These are phyloP conservation scores for Caenorhabditis remanei DNA, from an alignment of 1,140 invertebrate species.

Conservation along the genomic window DNA sequence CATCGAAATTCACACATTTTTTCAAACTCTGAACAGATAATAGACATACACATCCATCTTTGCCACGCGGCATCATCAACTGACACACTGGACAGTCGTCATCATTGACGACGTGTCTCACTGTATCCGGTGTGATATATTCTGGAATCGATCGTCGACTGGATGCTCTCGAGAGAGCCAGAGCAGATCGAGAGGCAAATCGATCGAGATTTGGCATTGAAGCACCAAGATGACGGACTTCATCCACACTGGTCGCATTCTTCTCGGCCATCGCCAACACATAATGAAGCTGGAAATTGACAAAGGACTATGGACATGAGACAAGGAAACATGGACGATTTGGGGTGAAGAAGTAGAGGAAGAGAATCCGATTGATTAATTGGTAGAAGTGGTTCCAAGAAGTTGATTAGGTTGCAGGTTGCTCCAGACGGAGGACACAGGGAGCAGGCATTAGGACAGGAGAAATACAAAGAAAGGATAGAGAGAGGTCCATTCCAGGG, in stretches of 20 bases:
- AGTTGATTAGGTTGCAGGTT: neutral
- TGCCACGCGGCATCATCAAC: constrained; percentile 71
- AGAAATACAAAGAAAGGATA: neutral
- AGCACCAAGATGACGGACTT: constrained; percentile 44
- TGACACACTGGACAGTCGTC: constrained; percentile 77
- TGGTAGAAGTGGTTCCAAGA: neutral
- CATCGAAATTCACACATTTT: too few species aligned
- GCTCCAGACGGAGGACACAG: neutral
- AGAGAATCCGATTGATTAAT: neutral
- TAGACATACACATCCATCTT: constrained; percentile 70
- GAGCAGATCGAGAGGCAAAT: constrained; percentile 55
- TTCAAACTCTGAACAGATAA: constrained; percentile 10
- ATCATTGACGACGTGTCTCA: constrained; percentile 64
- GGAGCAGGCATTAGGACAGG: neutral
- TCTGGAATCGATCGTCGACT: constrained; percentile 68
- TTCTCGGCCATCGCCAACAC: constrained; percentile 74
- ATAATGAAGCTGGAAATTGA: constrained; percentile 73
- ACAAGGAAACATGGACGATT: neutral
- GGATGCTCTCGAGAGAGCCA: constrained; percentile 65
- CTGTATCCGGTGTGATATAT: constrained; percentile 70
- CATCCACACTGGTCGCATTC: constrained; percentile 61
- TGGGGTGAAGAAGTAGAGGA: too few species aligned
- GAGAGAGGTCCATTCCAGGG: too few species aligned
- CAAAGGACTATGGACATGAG: constrained; percentile 38
- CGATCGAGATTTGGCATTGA: constrained; percentile 42